Percentiles rank a stretch among this genome's conserved stretches.
These are phyloP conservation scores for Sesia bembeciformis DNA, from an alignment of 2,888 invertebrate genomes.

Conservation along the genomic window DNA sequence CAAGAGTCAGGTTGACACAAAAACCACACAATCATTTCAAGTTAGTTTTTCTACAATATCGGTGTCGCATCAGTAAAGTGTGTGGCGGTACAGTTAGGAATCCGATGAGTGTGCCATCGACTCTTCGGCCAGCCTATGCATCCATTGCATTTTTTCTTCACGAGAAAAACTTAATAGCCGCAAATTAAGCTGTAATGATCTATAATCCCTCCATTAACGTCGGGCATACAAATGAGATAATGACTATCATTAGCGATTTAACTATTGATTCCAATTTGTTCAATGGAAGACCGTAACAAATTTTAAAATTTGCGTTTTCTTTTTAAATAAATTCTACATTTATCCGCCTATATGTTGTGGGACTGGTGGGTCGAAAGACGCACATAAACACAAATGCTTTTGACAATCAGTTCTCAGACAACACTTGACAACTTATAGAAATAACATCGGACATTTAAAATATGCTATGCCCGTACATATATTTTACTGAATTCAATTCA, in stretches of 20 bases:
- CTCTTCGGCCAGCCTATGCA: background rate
- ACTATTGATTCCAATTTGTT: background rate
- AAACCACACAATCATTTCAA: too few species aligned
- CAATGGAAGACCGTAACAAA: background rate
- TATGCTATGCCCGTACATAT: too few species aligned
- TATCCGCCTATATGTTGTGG: too few species aligned
- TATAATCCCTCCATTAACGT: conserved; percentile 3
- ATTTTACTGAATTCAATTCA: too few species aligned
- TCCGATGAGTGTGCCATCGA: conserved; percentile 27
- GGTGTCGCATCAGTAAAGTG: conserved; percentile 32
- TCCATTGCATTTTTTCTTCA: conserved; percentile 13
- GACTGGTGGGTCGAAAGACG: too few species aligned
- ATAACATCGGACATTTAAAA: too few species aligned
- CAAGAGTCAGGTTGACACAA: too few species aligned
- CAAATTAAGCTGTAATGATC: conserved; percentile 20
- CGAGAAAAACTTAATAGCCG: conserved; percentile 19
- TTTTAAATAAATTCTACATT: too few species aligned
- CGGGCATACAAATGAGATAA: conserved; percentile 4
- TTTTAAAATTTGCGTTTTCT: too few species aligned
- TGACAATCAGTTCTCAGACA: too few species aligned
- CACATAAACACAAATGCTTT: too few species aligned
- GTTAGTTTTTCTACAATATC: background rate
- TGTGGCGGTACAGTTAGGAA: conserved; percentile 56
- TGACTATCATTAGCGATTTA: background rate
- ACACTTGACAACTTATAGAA: too few species aligned